Base-by-base conservation (phyloP, 2,113 vertebrate species). In the Ceyx melanurus region DNA sequence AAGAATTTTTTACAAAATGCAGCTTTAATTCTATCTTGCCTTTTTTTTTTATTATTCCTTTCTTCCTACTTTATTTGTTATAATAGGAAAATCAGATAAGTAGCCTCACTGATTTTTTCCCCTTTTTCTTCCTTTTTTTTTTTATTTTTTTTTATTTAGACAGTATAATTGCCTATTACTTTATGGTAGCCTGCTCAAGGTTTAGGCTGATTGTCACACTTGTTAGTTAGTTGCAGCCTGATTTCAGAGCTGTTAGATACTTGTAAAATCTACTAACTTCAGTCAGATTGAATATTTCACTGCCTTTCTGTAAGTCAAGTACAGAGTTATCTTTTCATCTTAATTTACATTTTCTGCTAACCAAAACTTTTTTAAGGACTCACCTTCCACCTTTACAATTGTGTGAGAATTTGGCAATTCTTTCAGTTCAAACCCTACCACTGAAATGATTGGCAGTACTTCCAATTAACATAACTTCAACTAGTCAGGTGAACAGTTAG, bases 391-490 rank as follows among this genome's bases (percentile, higher is more conserved):
- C 68, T 78, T 93, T 87, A 51, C 88, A 77, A 72, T 66, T 54
- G 75, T 54, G 51, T 81, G 56, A 94, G 83, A 86, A 67, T n/a
- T 75, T 88, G 70, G 64, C 31, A 86, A 92, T 90, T 81, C 77
- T 86, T 96, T 86, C 70, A 76, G 22, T 76, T 93, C 61, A 77
- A 90, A 54, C 19, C 48, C 21, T 51, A n/a, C 50, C 21, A 26
- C 4, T 45, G 73, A 90, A 78, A 43, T 95, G 92, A 97, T 75
- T 97, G 93, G 57, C 95, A 96, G 62, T 74, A 89, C 83, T 74
- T 94, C 95, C 95, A 98, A 97, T 97, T 97, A 97, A 23, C 11
- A 4, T 92, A 74, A 88, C 76, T 95, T 95, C 90, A 79, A 78
- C 82, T 92, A 64, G 79, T 86, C 43, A 90, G 65, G 40, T 67